Conservation (phyloP, 2,797 vertebrate genomes). For the Sebastes glaucus region DNA sequence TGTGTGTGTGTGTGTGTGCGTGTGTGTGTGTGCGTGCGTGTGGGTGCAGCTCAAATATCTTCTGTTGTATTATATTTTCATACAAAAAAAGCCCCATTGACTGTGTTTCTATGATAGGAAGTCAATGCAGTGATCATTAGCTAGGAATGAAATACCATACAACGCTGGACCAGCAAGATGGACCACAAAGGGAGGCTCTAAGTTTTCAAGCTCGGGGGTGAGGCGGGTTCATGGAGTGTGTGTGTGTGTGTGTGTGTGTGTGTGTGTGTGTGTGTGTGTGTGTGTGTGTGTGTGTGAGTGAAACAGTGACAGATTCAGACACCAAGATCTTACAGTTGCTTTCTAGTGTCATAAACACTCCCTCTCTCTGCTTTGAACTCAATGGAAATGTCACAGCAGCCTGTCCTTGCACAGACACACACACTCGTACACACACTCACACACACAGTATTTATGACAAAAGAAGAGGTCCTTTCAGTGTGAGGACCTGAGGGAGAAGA, state of each 20-base stretch:
- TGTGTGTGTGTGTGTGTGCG: neutral
- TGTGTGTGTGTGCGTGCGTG: conserved; percentile 7
- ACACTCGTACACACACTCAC: neutral
- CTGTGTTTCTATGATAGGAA: conserved; percentile 54
- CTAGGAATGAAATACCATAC: conserved; percentile 54
- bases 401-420: neutral
- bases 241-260: neutral
- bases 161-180: conserved; percentile 23
- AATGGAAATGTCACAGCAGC: conserved; percentile 56
- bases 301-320: conserved; percentile 39
- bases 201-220: conserved; percentile 68
- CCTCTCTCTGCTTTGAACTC: conserved; percentile 57
- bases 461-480: conserved; percentile 53
- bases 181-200: conserved; percentile 68
- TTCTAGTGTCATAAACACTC: conserved; percentile 62
- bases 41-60: conserved; percentile 50
- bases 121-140: conserved; percentile 55
- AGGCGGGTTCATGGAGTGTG: conserved; percentile 27
- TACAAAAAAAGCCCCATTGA: conserved; percentile 20
- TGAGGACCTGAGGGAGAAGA: conserved; percentile 72
- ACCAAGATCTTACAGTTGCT: conserved; percentile 51
- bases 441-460: conserved; percentile 58
- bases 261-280: conserved; percentile 1
- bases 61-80: conserved; percentile 14
- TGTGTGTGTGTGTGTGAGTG: neutral